Conservation (phyloP, 2,888 invertebrate genomes). For the Hyppa rectilinea region DNA sequence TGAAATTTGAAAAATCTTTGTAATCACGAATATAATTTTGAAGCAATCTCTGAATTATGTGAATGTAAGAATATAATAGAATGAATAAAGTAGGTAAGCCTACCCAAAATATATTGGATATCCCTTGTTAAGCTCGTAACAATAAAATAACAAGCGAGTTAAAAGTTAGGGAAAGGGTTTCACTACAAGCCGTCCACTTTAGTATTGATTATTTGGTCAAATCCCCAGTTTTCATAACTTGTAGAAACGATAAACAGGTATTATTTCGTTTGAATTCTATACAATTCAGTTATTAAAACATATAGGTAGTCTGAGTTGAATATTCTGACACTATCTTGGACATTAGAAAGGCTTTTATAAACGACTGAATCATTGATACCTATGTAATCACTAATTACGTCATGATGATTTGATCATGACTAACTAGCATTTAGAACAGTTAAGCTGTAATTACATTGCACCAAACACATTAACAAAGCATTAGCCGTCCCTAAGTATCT, state of each 20-base stretch:
- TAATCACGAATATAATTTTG: too few relatives aligned
- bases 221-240: slow-evolving; percentile 11
- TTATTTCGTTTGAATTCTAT: neutral
- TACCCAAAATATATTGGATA: slow-evolving; percentile 44
- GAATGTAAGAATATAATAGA: slow-evolving; percentile 10
- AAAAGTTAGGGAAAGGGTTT: slow-evolving; percentile 46
- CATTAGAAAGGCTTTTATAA: neutral
- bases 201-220: slow-evolving; percentile 41
- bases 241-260: neutral
- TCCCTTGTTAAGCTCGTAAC: slow-evolving; percentile 45
- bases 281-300: neutral
- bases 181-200: slow-evolving; percentile 31
- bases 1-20: too few relatives aligned
- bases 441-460: neutral
- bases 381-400: neutral
- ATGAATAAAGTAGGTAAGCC: slow-evolving; percentile 7
- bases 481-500: neutral
- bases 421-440: neutral
- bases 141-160: slow-evolving; percentile 49
- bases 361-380: neutral
- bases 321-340: neutral
- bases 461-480: neutral
- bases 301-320: neutral
- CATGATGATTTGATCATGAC: neutral
- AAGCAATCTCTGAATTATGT: neutral